phyloP scores from a whole-genome alignment of 2,888 invertebrate genomes.

The Drosophila anomalata region DNA sequence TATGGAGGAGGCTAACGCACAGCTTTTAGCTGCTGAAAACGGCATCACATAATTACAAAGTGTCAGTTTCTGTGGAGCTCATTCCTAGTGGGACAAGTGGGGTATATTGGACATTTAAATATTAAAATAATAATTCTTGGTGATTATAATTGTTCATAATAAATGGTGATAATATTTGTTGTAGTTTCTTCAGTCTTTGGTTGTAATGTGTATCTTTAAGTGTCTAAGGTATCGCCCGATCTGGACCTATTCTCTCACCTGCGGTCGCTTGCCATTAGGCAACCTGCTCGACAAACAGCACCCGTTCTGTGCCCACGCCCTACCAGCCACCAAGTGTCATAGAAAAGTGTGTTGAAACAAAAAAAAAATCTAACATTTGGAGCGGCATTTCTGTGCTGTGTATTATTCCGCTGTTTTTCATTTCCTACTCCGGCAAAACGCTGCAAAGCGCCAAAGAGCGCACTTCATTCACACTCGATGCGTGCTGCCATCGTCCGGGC shows the following conservation, averaged over 20 bases:
- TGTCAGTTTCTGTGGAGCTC: conserved; percentile 26
- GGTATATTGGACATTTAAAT: not conserved
- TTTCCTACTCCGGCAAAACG: conserved; percentile 63
- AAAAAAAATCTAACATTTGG: conserved; percentile 56
- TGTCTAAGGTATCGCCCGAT: conserved; percentile 4
- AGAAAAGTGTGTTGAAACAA: conserved; percentile 51
- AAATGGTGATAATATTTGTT: too few relatives aligned
- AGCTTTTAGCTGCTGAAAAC: conserved; percentile 69
- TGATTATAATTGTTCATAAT: too few relatives aligned
- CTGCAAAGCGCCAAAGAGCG: conserved; percentile 69
- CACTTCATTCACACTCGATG: conserved; percentile 79
- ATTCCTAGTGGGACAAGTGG: too few relatives aligned
- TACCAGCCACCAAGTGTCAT: conserved; percentile 65
- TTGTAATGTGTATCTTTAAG: too few relatives aligned
- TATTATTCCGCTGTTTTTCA: conserved; percentile 48
- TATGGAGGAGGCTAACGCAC: conserved; percentile 24
- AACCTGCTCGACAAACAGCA: conserved; percentile 40
- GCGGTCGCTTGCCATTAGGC: conserved; percentile 50
- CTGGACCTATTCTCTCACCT: not conserved
- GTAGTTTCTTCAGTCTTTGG: too few relatives aligned
- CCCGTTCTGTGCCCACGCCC: conserved; percentile 30
- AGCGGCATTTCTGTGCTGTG: conserved; percentile 58
- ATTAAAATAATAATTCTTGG: not conserved
- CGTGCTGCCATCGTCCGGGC: conserved; percentile 48
- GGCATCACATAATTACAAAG: conserved; percentile 68